These are phyloP conservation scores for Neosilurus mollespiculum DNA, from an alignment of 2,797 vertebrate species.

Conservation along the genomic window DNA sequence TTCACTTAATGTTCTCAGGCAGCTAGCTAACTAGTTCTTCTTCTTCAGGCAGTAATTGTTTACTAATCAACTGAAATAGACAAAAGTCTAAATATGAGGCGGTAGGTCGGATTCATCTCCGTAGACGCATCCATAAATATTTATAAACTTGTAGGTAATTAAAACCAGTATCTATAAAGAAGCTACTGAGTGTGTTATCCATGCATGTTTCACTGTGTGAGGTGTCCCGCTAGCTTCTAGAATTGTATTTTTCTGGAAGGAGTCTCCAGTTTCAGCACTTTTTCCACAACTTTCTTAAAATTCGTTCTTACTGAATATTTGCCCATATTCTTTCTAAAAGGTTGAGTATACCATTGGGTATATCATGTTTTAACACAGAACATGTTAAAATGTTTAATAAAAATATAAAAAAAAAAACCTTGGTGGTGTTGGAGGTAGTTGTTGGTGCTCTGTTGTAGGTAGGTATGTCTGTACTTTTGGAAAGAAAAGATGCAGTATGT, in stretches of 20 bases:
- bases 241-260: background rate
- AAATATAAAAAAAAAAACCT: background rate
- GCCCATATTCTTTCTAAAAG: background rate
- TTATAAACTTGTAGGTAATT: no score
- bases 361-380: background rate
- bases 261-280: background rate
- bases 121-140: no score
- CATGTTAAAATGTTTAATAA: background rate
- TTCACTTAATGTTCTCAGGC: background rate
- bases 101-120: background rate
- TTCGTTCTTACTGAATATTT: background rate
- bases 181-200: no score
- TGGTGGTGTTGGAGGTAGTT: background rate
- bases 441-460: background rate
- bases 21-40: no score
- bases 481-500: conserved; percentile 10
- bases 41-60: background rate
- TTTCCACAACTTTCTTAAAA: no score
- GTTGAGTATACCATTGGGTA: background rate
- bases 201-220: no score
- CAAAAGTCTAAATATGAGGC: background rate
- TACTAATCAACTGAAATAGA: background rate
- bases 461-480: background rate
- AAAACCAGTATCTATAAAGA: no score
- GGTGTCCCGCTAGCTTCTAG: no score